Base-by-base conservation (phyloP, 2,888 invertebrate species). In the Ferrisia virgata region DNA sequence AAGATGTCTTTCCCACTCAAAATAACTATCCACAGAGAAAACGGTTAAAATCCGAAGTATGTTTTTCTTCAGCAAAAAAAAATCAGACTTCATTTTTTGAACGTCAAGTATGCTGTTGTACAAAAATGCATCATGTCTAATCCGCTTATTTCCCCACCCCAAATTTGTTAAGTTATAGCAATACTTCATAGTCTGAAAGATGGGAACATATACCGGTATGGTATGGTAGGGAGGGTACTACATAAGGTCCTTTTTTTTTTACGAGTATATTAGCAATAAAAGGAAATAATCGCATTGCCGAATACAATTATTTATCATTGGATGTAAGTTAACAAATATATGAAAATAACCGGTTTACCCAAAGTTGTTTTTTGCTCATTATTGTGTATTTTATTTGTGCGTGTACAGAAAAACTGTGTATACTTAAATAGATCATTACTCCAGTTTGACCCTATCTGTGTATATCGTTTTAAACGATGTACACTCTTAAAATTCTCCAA, bases 351-450 rank as follows among this genome's bases (percentile, higher is more conserved):
- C 36, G 72, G 72, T 72, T 72, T 33, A 18, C 33, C 72, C 5
- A 72, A 72, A 33, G 33, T 33, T 31, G 28, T 33, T 72, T 72
- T 72, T 72, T 33, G 72, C 72, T 72, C 72, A 72, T 72, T 72
- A 72, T n/a, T n/a, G n/a, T n/a, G n/a, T 72, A 72, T 72, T 72
- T 72, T 33, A 72, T 72, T 72, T 72, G 72, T 72, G 33, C 33
- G 6, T 72, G 72, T 72, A 33, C n/a, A 9, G 9, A 9, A n/a
- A 18, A 3, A 47, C 33, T 33, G 33, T 33, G 72, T 72, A 72
- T 33, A 28, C 18, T 33, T 72, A 72, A 72, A 33, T 72, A 72
- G 33, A n/a, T 72, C 33, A 72, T 72, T 72, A 72, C 72, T 72
- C 72, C 72, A 72, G 72, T 72, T 72, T 33, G 72, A n/a, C n/a